Evolutionary conservation across 2,888 invertebrate genomes (phyloP).

Genomic region (Amorpha juglandis): DNA sequence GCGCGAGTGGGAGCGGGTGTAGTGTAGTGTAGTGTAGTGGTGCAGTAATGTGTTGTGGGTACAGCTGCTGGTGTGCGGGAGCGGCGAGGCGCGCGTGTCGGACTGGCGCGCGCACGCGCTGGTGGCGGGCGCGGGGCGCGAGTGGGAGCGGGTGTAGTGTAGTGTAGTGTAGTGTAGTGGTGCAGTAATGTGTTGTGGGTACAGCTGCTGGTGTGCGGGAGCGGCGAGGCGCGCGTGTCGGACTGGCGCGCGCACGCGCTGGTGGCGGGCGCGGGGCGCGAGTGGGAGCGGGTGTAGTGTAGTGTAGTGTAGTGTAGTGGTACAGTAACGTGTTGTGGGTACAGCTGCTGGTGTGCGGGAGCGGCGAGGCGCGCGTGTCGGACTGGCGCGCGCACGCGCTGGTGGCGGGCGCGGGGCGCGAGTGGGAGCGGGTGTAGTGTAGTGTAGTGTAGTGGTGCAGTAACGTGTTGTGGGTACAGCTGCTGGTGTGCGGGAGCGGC

Average conservation of each 20-base stretch:
- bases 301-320: neutral
- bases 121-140: conserved; percentile 91
- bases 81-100: conserved; percentile 94
- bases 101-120: conserved; percentile 96
- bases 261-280: conserved; percentile 91
- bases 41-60: conserved; percentile 76
- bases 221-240: conserved; percentile 94
- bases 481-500: conserved; percentile 96
- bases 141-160: conserved; percentile 91
- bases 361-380: conserved; percentile 94
- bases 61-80: conserved; percentile 94
- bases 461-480: conserved; percentile 84
- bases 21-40: neutral
- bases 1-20: conserved; percentile 91
- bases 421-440: conserved; percentile 88
- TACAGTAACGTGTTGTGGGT: conserved; percentile 76
- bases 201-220: conserved; percentile 94
- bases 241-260: conserved; percentile 96
- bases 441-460: neutral
- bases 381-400: conserved; percentile 96
- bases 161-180: neutral
- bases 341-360: conserved; percentile 94
- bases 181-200: conserved; percentile 76
- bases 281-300: conserved; percentile 91
- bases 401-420: conserved; percentile 91